Conservation (phyloP, 1,140 invertebrate genomes). For the Anoplophora glabripennis region DNA sequence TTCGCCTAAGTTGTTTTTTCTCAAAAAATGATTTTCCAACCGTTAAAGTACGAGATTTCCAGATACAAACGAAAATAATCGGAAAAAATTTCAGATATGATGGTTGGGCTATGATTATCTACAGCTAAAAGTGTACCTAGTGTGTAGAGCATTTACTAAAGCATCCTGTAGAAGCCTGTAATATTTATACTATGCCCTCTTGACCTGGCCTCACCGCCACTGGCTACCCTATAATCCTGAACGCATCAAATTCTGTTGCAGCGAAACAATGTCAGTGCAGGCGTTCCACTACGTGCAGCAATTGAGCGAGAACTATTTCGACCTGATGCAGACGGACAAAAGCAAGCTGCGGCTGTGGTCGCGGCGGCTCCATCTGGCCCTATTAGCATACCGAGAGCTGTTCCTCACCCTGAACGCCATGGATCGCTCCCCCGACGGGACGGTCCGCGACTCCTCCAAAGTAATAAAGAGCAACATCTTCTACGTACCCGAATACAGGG, state of each 20-base stretch:
- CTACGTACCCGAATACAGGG: conserved; percentile 91
- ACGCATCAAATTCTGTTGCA: conserved; percentile 44
- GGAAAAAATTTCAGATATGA: too few species aligned
- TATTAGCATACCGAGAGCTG: conserved; percentile 66
- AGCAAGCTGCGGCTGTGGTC: conserved; percentile 82
- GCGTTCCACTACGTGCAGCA: conserved; percentile 92
- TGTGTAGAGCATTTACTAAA: too few species aligned
- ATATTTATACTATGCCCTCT: too few species aligned
- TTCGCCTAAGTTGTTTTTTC: too few species aligned
- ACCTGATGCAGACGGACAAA: conserved; percentile 83
- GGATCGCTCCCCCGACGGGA: conserved; percentile 68
- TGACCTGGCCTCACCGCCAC: too few species aligned
- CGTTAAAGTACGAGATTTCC: too few species aligned
- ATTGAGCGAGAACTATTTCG: conserved; percentile 84
- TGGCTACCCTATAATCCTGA: conserved; percentile 8
- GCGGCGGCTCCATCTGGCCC: conserved; percentile 74
- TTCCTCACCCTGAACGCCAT: conserved; percentile 75
- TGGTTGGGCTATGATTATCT: too few species aligned
- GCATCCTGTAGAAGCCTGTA: too few species aligned
- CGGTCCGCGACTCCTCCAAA: conserved; percentile 72
- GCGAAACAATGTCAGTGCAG: conserved; percentile 85
- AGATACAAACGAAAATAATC: too few species aligned
- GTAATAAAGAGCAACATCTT: conserved; percentile 91
- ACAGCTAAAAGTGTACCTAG: too few species aligned
- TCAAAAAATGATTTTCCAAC: too few species aligned